phyloP scores from a whole-genome alignment of 2,113 vertebrate species.

The Melanotaenia duboulayi region DNA sequence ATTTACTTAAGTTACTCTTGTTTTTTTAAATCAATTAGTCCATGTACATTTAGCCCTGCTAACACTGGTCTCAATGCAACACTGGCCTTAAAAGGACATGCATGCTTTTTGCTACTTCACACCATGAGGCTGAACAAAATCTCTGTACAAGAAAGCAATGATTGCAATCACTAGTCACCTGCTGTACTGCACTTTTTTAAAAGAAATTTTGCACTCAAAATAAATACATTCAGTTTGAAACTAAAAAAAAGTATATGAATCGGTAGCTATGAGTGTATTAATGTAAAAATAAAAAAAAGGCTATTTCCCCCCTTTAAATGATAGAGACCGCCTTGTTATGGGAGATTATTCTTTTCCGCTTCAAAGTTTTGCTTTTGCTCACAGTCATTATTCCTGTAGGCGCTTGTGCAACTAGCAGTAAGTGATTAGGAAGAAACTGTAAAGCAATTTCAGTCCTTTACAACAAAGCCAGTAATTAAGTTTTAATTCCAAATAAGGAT shows the following conservation, averaged over 20 bases:
- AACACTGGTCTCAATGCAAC: conserved; percentile 3
- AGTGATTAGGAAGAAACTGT: conserved; percentile 2
- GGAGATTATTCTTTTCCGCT: no score
- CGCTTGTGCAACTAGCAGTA: background rate
- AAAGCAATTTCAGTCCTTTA: conserved; percentile 6
- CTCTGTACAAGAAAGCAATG: conserved; percentile 21
- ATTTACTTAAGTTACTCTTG: no score
- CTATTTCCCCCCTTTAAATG: background rate
- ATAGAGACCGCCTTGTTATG: background rate
- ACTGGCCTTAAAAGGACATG: background rate
- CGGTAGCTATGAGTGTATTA: background rate
- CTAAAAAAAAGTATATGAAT: background rate
- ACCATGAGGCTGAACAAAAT: background rate
- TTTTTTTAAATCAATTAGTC: no score
- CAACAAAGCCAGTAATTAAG: conserved; percentile 9
- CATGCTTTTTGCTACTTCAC: background rate
- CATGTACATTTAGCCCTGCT: background rate
- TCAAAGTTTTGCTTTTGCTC: conserved; percentile 3
- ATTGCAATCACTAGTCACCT: conserved; percentile 5
- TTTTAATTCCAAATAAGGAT: conserved; percentile 49
- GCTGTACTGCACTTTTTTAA: background rate
- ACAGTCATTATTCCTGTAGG: conserved; percentile 3
- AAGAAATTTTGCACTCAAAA: no score
- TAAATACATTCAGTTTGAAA: background rate
- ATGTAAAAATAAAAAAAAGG: background rate